These are phyloP conservation scores for Drosophila barbarae DNA, from an alignment of 2,888 invertebrate species.

Conservation along the genomic window DNA sequence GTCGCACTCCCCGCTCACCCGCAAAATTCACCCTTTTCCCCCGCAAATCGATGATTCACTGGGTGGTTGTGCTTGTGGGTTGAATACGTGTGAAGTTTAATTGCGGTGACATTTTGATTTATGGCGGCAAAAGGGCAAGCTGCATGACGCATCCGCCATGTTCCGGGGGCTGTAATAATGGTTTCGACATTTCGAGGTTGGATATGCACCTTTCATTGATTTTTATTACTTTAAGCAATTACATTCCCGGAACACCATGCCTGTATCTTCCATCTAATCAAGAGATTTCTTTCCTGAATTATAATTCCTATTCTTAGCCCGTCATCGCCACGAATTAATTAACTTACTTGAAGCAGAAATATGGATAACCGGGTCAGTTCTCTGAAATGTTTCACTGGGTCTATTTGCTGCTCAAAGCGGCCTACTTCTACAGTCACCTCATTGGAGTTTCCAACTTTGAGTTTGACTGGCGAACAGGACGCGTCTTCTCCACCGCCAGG, in stretches of 20 bases:
- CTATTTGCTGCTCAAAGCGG: neutral
- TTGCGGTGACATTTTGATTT: constrained; percentile 57
- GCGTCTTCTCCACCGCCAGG: neutral
- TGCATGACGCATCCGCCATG: constrained; percentile 25
- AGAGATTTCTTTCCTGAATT: neutral
- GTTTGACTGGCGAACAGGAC: constrained; percentile 2
- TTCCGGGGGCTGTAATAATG: neutral
- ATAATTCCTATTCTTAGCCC: no score
- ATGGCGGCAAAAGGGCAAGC: constrained; percentile 44
- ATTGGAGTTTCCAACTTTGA: constrained; percentile 19
- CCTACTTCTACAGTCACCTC: neutral
- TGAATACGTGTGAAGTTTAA: constrained; percentile 39
- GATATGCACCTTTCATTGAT: neutral
- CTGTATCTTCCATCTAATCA: neutral
- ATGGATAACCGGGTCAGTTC: neutral
- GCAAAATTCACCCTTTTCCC: neutral
- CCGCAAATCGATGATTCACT: constrained; percentile 52
- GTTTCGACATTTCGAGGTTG: neutral
- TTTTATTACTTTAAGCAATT: neutral
- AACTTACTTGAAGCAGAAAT: neutral
- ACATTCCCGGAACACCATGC: neutral
- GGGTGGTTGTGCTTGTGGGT: constrained; percentile 3
- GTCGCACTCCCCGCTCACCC: constrained; percentile 35
- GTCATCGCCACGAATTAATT: neutral
- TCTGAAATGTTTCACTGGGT: constrained; percentile 21